Conservation (phyloP, 2,797 vertebrate genomes). For the Tinamus major region DNA sequence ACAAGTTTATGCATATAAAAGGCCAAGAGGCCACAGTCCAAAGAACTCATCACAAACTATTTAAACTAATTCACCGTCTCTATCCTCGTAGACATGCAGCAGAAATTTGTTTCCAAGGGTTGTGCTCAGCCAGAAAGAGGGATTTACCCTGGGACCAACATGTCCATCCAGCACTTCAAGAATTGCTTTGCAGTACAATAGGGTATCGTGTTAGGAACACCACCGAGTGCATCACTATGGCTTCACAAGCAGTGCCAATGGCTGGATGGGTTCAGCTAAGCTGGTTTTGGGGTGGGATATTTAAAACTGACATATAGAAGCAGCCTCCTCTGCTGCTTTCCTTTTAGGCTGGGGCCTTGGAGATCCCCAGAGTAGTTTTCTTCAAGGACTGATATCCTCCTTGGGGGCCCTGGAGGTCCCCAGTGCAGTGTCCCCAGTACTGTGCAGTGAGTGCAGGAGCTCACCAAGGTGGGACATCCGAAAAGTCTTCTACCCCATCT, state of each 20-base stretch:
- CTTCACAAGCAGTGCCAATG: not conserved
- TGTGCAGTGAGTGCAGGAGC: no score
- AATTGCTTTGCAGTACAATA: not conserved
- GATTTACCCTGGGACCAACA: not conserved
- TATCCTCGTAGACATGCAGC: not conserved
- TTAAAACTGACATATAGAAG: not conserved
- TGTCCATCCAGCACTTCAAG: not conserved
- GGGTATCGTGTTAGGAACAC: not conserved
- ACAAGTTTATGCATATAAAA: not conserved
- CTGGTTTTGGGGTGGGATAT: not conserved
- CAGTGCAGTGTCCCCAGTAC: no score
- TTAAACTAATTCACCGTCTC: not conserved
- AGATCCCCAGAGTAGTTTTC: no score
- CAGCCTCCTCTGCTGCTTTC: no score
- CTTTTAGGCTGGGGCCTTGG: not conserved
- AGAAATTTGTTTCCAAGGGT: not conserved
- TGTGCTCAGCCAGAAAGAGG: fast-evolving
- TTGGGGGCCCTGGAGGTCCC: no score
- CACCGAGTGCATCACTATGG: not conserved
- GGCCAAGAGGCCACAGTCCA: not conserved
- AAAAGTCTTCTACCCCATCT: not conserved
- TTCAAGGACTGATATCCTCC: no score
- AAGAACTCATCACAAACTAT: not conserved
- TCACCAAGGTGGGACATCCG: not conserved
- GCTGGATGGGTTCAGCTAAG: not conserved